Conservation (phyloP, 1,140 invertebrate species). For the Lepidotrigona ventralis region DNA sequence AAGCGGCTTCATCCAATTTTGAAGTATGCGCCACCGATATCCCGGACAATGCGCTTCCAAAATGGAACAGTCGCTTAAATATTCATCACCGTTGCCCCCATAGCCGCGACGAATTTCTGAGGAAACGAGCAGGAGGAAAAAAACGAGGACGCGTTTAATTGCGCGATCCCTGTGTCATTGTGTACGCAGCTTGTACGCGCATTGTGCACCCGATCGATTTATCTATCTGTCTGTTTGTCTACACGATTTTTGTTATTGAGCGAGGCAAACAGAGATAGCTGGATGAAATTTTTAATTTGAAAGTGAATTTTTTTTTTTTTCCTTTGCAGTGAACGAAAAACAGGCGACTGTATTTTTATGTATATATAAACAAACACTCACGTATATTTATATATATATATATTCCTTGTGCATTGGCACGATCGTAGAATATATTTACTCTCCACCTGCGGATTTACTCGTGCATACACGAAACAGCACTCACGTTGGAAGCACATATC, state of each 20-base stretch:
- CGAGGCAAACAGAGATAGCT: background rate
- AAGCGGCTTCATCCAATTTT: constrained; percentile 24
- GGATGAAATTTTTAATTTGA: too few species aligned
- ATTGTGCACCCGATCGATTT: too few species aligned
- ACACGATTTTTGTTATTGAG: background rate
- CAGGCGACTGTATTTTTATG: background rate
- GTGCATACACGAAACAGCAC: constrained; percentile 73
- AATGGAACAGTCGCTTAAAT: background rate
- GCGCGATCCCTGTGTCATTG: too few species aligned
- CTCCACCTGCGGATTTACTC: constrained; percentile 71
- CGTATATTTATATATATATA: background rate
- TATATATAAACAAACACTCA: too few species aligned
- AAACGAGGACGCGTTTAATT: too few species aligned
- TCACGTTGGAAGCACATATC: constrained; percentile 61
- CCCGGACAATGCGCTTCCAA: background rate
- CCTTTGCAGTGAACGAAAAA: constrained; percentile 23
- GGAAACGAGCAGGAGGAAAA: too few species aligned
- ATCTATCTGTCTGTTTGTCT: too few species aligned
- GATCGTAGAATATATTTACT: constrained; percentile 61
- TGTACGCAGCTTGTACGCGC: too few species aligned
- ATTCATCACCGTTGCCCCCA: background rate
- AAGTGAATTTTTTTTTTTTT: too few species aligned
- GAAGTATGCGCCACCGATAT: background rate
- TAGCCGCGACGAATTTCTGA: background rate
- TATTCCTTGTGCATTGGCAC: constrained; percentile 41